A percentile compares a stretch with the other conserved stretches of the same genome.
These are phyloP conservation scores for Lagorchestes hirsutus DNA, from an alignment of 2,797 vertebrate genomes.

Conservation along the genomic window DNA sequence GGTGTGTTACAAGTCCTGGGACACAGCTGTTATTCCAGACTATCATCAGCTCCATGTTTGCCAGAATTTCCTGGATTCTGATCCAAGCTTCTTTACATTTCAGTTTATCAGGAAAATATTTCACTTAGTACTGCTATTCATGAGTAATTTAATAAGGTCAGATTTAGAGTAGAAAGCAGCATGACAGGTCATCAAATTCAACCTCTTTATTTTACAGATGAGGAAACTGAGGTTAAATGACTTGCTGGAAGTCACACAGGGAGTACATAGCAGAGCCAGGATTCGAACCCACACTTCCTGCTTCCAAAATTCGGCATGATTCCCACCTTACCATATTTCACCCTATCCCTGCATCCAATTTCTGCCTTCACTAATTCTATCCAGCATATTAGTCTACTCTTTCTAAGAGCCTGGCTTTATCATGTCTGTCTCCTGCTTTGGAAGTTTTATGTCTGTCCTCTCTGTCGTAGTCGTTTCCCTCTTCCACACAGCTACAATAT, in stretches of 20 bases:
- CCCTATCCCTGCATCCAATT: neutral
- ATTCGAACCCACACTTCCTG: neutral
- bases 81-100: neutral
- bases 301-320: neutral
- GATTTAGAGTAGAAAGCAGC: neutral
- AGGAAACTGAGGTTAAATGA: neutral
- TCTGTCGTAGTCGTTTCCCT: neutral
- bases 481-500: neutral
- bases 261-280: neutral
- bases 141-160: neutral
- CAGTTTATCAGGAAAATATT: neutral
- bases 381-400: neutral
- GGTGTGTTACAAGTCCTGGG: neutral
- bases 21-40: neutral
- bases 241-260: neutral
- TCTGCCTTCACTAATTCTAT: neutral
- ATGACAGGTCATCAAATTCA: no score
- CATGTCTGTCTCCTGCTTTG: neutral
- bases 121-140: neutral
- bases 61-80: neutral
- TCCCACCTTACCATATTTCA: neutral
- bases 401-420: no score
- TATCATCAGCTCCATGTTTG: neutral
- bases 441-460: neutral
- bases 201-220: no score